phyloP scores from a whole-genome alignment of 2,888 invertebrate species.

The Ophioninae sp. region DNA sequence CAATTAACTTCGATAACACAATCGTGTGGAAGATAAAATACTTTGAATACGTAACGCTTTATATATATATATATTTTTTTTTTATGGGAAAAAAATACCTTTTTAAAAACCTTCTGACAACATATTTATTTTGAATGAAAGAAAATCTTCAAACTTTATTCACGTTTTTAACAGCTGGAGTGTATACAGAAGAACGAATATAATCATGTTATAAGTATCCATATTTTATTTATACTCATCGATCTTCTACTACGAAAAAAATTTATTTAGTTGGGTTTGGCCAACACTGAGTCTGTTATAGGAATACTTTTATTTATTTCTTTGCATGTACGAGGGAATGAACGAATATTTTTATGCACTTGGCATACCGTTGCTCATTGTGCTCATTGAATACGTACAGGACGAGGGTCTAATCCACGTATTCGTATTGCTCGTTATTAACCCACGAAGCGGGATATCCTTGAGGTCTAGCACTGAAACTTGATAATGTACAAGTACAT shows the following conservation, averaged over 20 bases:
- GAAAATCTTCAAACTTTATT: no score
- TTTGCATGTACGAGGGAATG: slow-evolving; percentile 5
- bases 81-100: no score
- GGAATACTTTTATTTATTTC: not conserved
- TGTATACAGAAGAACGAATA: no score
- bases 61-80: no score
- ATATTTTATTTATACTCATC: not conserved
- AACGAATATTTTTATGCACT: not conserved
- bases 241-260: not conserved
- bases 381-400: slow-evolving; percentile 18
- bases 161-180: no score
- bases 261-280: not conserved
- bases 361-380: not conserved
- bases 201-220: no score
- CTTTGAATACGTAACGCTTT: no score
- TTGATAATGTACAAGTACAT: not conserved
- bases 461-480: slow-evolving; percentile 28
- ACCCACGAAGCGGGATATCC: slow-evolving; percentile 52
- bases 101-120: no score
- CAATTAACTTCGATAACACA: no score
- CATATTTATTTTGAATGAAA: no score
- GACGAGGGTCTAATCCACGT: slow-evolving; percentile 52
- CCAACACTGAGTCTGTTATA: not conserved
- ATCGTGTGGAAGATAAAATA: no score
- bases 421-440: slow-evolving; percentile 51